phyloP scores from a whole-genome alignment of 2,113 vertebrate genomes.

The Xiphorhynchus elegans region DNA sequence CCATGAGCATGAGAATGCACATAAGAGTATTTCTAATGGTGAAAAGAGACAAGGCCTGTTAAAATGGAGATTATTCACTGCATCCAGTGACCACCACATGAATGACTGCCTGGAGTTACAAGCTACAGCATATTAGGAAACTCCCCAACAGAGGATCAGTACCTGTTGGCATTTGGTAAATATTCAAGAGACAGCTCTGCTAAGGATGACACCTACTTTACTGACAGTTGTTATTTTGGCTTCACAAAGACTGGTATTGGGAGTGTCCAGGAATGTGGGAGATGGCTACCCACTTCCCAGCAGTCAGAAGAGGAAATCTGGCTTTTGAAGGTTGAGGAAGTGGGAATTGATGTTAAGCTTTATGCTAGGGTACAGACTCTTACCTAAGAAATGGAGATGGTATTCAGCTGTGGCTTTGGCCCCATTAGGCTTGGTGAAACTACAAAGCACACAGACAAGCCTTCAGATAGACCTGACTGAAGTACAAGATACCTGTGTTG shows the following conservation, averaged over 20 bases:
- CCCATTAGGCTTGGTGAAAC: neutral
- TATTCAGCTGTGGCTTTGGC: neutral
- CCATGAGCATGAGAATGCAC: neutral
- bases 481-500: neutral
- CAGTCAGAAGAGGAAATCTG: neutral
- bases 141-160: fast-evolving
- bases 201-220: neutral
- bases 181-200: neutral
- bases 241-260: neutral
- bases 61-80: neutral
- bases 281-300: fast-evolving
- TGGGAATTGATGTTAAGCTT: neutral
- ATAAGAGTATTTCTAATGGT: fast-evolving
- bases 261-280: neutral
- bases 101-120: neutral
- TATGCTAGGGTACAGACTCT: neutral
- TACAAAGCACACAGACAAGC: fast-evolving
- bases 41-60: neutral
- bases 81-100: neutral
- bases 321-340: neutral
- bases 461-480: neutral
- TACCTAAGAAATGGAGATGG: neutral
- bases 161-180: neutral
- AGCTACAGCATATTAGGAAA: neutral
- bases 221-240: neutral